Evolutionary conservation across 2,113 vertebrate species (phyloP), one percentile per base, ranked within the genome.

Genomic region (Cryptomyrus ogoouensis): DNA sequence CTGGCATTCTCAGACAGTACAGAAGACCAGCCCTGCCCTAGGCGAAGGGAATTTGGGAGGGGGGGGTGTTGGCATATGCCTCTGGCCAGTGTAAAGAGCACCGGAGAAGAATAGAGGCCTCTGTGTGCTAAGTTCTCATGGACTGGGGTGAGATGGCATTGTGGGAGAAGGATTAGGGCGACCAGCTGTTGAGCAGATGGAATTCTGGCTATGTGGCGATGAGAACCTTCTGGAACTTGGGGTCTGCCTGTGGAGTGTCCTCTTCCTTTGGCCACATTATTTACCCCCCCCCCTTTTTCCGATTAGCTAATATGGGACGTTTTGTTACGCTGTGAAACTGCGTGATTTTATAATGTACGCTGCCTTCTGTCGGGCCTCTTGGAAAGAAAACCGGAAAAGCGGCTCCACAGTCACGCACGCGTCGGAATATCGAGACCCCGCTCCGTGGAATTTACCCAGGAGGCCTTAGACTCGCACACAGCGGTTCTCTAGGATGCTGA

Each of bases 171-270:
- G 49, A 83, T 91, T 94, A 92, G 92, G 91, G 10, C 8, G 44
- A 35, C 92, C 95, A 96, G 95, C 95, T 96, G 96, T 95, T 92
- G 93, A 94, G 91, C 96, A 96, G 95, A 95, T 95, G 95, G 94
- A 94, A 93, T 92, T 92, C 92, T 93, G 93, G 93, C 91, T 91
- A 93, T 95, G 94, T 90, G 91, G 93, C 94, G 93, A 92, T 89
- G 89, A 93, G 93, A 92, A 93, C 91, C 91, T 91, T 90, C 52
- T 12, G 90, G 92, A 92, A 91, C 90, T 50, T 66, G 83, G 90
- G 89, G 87, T 91, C 84, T 52, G 84, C 80, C 39, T 53, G 42
- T 35, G 19, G 9, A 5, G 31, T 83, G 90, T 88, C 31, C 74
- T n/a, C 92, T 53, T 89, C 89, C 87, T 84, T 47, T 8, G 31